Evolutionary conservation across 2,797 vertebrate species (phyloP).

Genomic region (Dendrocincla fuliginosa): DNA sequence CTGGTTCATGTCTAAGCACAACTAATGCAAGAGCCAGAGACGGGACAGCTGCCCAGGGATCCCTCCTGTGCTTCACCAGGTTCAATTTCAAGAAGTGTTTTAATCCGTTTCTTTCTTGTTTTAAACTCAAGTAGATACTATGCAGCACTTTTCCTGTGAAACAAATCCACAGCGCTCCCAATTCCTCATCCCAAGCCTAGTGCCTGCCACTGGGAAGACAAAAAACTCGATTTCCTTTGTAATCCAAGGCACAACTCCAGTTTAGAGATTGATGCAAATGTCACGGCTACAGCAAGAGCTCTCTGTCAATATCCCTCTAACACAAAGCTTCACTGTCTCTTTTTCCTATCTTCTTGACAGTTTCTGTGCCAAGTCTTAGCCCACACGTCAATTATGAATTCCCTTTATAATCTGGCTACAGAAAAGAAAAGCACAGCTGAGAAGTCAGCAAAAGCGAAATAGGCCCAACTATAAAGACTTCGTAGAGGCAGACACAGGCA

Average conservation of each 20-base stretch:
- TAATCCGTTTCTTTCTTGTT: not conserved
- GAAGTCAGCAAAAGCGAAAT: not conserved
- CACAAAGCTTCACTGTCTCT: slow-evolving; percentile 46
- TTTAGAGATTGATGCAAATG: not conserved
- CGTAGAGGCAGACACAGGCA: not conserved
- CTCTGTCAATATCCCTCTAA: not conserved
- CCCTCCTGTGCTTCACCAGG: not conserved
- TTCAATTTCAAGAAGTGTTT: not conserved
- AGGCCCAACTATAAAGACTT: not conserved
- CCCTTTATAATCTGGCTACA: not conserved
- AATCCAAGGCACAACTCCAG: not conserved
- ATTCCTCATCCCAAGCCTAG: not conserved
- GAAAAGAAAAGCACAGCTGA: slow-evolving; percentile 26
- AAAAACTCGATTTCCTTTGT: not conserved
- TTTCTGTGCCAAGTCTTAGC: slow-evolving; percentile 46
- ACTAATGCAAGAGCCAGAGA: not conserved
- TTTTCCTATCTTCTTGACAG: slow-evolving; percentile 10
- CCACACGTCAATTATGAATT: slow-evolving; percentile 52
- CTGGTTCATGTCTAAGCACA: fast-evolving
- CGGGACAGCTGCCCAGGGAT: not conserved
- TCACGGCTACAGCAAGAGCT: not conserved
- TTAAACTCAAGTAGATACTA: not conserved
- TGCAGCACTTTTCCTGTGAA: not conserved
- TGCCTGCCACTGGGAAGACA: not conserved
- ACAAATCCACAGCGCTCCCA: not conserved